Evolutionary conservation across 2,797 vertebrate genomes (phyloP), one percentile per base, ranked within the genome.

Genomic region (Pelodytes ibericus): DNA sequence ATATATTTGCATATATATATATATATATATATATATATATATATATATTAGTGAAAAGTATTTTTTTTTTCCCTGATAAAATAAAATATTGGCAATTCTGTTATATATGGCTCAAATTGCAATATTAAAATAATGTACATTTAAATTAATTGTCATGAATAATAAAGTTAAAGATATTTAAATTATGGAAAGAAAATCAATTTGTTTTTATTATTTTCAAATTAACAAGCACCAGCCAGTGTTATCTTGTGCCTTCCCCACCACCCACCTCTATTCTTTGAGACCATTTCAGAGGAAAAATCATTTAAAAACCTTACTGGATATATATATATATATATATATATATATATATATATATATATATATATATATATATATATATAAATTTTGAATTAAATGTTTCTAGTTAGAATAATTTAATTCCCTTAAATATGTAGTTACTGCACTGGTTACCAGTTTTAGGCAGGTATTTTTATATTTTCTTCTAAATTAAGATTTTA

Each of bases 91-190:
- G 67, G 88, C 93, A 93, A 92, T 94, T 72, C 91, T 97, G 95
- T 92, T 92, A 95, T 95, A 96, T 92, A 92, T 91, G 94, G 94
- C 94, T 89, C 87, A 92, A 60, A 90, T 90, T 93, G 91, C 86
- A 90, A 88, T 49, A 89, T 91, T 10, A 44, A 93, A 93, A 91
- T 93, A 91, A 91, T 99, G 96, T 98, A 98, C 94, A 98, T 98
- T 96, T 94, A 90, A 95, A 96, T 93, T 96, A 86, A 87, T 90
- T 95, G 95, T 98, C 94, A 94, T 94, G 92, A 94, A 93, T 96
- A 97, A 97, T 97, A 96, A 98, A 96, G 90, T 91, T 91, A 89
- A 90, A 94, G 87, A 92, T 95, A 95, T 93, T 94, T 95, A 92
- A 90, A 91, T 90, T 92, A 86, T 88, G 82, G 84, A 80, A 89